Evolutionary conservation across 2,888 invertebrate genomes (phyloP), one percentile per base, ranked within the genome.

Genomic region (Drosophila paramelanica): DNA sequence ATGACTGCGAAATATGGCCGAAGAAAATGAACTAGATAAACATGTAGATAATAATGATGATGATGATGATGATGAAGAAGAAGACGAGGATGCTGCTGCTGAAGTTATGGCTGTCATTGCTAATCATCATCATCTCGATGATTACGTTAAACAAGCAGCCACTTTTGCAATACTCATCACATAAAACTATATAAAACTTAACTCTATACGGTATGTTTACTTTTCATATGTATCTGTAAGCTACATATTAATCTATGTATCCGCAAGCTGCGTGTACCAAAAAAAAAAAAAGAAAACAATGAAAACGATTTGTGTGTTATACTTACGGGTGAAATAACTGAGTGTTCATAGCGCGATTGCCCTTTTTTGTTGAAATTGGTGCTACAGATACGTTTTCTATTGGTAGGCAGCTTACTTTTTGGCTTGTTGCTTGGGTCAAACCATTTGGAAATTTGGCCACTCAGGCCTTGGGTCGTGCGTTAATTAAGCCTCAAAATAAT

Each of bases 1-100:
- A 83, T 78, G 78, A 78, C 68, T 72, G 58, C 74, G 60, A 84
- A 75, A 75, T 62, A 70, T 70, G 52, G 43, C 43, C 62, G 58
- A 77, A 59, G 73, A 76, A 74, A 74, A 66, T 73, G 64, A 77
- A 73, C 73, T 65, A 73, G 58, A 55, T 69, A 46, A 47, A 55
- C 58, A 64, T 53, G 31, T 50, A 17, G 10, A 55, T 41, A 46
- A 52, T 50, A 47, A 69, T 46, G 55, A 68, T 39, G 52, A 39
- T 39, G 55, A 55, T 31, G 43, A 23, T 20, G 38, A 45, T 47
- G 52, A 65, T 50, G 56, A 68, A 55, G 49, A 68, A 49, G 42
- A 41, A 53, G 31, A 23, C 42, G 41, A 31, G 25, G 41, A 58
- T 49, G 39, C 65, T 46, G 50, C 33, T 46, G 52, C 70, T 52